phyloP scores from a whole-genome alignment of 2,113 vertebrate species.

The Sylvilagus bachmani region DNA sequence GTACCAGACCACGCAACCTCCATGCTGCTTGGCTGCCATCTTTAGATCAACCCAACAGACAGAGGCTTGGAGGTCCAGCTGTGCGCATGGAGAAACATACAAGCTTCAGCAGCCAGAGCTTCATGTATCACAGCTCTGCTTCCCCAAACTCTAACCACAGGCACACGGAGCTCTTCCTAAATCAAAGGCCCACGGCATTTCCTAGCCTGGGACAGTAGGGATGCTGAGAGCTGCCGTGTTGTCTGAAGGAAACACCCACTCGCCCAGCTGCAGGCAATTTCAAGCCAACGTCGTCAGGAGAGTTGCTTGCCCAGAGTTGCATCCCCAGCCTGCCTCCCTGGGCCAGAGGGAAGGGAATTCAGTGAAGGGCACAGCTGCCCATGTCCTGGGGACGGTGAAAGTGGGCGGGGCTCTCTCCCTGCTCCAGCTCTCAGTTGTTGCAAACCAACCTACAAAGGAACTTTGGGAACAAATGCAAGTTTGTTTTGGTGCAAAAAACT shows the following conservation, averaged over 20 bases:
- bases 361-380: slow-evolving; percentile 31
- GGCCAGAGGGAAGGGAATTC: slow-evolving; percentile 74
- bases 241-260: slow-evolving; percentile 69
- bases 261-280: slow-evolving; percentile 82
- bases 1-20: fast-evolving
- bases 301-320: slow-evolving; percentile 83
- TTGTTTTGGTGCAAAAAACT: too few relatives aligned
- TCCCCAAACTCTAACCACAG: not conserved
- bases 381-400: not conserved
- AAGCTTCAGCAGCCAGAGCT: not conserved
- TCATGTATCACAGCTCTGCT: not conserved
- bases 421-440: not conserved
- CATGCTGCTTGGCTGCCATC: not conserved
- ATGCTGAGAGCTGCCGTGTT: slow-evolving; percentile 45
- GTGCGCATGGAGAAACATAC: fast-evolving
- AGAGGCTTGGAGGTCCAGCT: too few relatives aligned
- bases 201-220: not conserved
- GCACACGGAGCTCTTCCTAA: not conserved
- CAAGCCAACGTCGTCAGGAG: slow-evolving; percentile 61
- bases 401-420: not conserved
- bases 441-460: not conserved
- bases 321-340: slow-evolving; percentile 51
- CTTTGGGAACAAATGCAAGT: too few relatives aligned
- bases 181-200: slow-evolving; percentile 36
- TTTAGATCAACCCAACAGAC: too few relatives aligned